A percentile compares a stretch with the other conserved stretches of the same genome.
Evolutionary conservation across 1,140 invertebrate genomes (phyloP).

Genomic region (Halictus rubicundus): DNA sequence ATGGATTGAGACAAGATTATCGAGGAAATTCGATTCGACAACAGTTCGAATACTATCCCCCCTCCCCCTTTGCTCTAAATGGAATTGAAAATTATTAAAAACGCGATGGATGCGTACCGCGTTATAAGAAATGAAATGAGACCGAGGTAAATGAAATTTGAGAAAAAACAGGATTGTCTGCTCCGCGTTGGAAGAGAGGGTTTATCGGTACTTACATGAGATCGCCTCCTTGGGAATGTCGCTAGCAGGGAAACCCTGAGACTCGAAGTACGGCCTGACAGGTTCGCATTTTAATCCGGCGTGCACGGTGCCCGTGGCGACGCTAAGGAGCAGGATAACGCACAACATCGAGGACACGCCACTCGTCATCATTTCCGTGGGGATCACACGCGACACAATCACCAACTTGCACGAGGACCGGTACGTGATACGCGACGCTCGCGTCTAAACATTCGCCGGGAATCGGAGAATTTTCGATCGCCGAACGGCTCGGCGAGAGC

Average conservation of each 20-base stretch:
- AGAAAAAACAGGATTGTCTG: too few relatives aligned
- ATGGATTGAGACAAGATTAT: too few relatives aligned
- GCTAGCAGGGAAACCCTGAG: slow-evolving; percentile 74
- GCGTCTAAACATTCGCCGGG: slow-evolving; percentile 34
- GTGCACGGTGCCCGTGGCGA: slow-evolving; percentile 55
- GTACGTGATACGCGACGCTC: slow-evolving; percentile 42
- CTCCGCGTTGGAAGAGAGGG: too few relatives aligned
- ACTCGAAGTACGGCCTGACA: slow-evolving; percentile 75
- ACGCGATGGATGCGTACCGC: too few relatives aligned
- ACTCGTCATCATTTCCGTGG: slow-evolving; percentile 68
- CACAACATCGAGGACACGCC: slow-evolving; percentile 65
- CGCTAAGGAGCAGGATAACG: slow-evolving; percentile 66
- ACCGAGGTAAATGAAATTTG: too few relatives aligned
- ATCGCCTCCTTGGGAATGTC: slow-evolving; percentile 78
- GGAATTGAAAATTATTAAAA: too few relatives aligned
- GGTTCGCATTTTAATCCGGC: slow-evolving; percentile 73
- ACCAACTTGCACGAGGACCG: slow-evolving; percentile 30
- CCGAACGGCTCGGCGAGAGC: neutral
- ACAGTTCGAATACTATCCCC: too few relatives aligned
- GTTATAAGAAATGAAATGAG: too few relatives aligned
- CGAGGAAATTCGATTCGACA: too few relatives aligned
- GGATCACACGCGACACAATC: slow-evolving; percentile 44
- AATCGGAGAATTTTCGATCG: neutral
- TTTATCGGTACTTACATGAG: slow-evolving; percentile 77
- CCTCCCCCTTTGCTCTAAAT: too few relatives aligned